Percentiles rank a stretch among this genome's conserved stretches.
Conservation (phyloP, 64 coral and sea anemone species). For the Platygyra sinensis region DNA sequence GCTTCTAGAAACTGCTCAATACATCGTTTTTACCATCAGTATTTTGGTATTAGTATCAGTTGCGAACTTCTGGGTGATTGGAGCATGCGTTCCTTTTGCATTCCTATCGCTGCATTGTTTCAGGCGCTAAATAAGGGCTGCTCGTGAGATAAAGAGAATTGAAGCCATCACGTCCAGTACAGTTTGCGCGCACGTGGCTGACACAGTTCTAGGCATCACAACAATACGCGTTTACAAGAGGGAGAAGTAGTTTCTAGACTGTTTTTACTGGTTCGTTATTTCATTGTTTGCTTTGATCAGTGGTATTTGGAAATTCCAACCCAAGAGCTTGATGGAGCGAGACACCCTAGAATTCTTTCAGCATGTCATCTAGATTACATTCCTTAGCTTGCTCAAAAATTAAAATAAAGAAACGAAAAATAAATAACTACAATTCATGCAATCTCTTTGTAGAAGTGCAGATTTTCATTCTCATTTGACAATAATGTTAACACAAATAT, state of each 20-base stretch:
- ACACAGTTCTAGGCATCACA: conserved; percentile 32
- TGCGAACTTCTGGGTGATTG: conserved; percentile 15
- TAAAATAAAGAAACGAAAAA: too few species aligned
- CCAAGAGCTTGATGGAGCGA: too few species aligned
- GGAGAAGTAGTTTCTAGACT: conserved; percentile 11
- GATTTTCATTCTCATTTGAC: too few species aligned
- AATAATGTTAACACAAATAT: too few species aligned
- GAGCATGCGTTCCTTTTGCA: conserved; percentile 13
- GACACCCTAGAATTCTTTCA: too few species aligned
- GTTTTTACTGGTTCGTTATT: background rate
- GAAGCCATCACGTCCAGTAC: conserved; percentile 27
- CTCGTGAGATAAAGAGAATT: conserved; percentile 28
- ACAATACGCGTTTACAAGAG: conserved; percentile 35
- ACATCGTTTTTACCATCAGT: background rate
- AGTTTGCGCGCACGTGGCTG: conserved; percentile 34
- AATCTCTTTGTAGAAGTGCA: too few species aligned
- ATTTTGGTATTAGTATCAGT: conserved; percentile 40
- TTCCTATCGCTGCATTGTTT: background rate
- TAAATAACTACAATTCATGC: too few species aligned
- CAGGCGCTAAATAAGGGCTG: background rate
- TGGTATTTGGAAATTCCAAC: too few species aligned
- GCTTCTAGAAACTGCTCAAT: conserved; percentile 7
- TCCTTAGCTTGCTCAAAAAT: too few species aligned
- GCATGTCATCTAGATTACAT: too few species aligned
- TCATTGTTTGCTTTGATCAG: too few species aligned